Base-by-base conservation (phyloP, 2,888 invertebrate species). In the Syrista parreyssii region DNA sequence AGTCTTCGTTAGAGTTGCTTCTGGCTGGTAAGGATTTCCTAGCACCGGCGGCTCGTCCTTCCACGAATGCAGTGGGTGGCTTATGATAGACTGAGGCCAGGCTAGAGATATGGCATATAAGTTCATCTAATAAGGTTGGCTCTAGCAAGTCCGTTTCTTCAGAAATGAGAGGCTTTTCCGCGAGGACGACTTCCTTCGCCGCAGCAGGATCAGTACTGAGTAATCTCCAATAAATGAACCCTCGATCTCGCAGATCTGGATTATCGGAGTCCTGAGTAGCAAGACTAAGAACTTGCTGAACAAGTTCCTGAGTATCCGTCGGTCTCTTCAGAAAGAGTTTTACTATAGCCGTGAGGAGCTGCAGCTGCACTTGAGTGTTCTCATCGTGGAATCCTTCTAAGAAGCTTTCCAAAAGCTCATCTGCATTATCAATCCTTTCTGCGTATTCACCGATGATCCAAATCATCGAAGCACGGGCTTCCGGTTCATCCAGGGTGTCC, bases 191-290 rank as follows among this genome's bases (percentile, higher is more conserved):
- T 92, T 99, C 99, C 91, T 99, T 99, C 33, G 99, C 99, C 0
- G 99, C 99, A 9, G 98, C 99, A 0, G 99, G 99, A 93, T 99
- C 99, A 0, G 99, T 99, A 68, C 99, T 99, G 55, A 99, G 93
- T 76, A 99, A 94, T 73, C 99, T 95, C 99, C 99, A 99, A 92
- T 99, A 99, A 89, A 99, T 99, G 92, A 99, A 99, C 74, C 99
- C 99, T 82, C 99, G 96, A 91, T 99, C 99, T 80, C 99, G 94
- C 69, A 99, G 93, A 91, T 99, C 99, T 0, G 99, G 99, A 93
- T 99, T 99, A 91, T 99, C 99, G 11, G 98, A 98, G 92, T 97
- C 97, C 92, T 96, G 97, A 0, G 97, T 97, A 73, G 97, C 97
- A 83, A 98, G 93, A 85, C 97, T 97, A 23, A 98, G 93, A 11